Conservation (phyloP, 2,113 vertebrate species). For the Nasalis larvatus region DNA sequence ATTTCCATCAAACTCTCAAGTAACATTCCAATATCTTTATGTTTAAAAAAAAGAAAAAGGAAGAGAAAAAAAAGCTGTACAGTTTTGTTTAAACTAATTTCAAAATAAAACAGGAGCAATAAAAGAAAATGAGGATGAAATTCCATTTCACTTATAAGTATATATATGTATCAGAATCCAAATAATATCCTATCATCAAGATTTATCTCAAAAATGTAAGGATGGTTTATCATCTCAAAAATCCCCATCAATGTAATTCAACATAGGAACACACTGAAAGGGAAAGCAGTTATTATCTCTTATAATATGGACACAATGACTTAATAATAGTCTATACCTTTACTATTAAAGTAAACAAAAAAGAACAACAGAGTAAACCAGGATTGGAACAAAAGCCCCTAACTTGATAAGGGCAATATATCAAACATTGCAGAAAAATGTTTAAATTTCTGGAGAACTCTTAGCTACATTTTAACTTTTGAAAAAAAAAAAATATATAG, state of each 20-base stretch:
- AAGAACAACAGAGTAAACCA: neutral
- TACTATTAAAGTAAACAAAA: too few relatives aligned
- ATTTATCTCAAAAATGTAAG: neutral
- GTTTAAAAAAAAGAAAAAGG: neutral
- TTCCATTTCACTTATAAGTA: neutral
- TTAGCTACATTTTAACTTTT: neutral
- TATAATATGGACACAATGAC: neutral
- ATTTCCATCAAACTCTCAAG: neutral
- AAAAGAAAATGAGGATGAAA: neutral
- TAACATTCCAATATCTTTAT: neutral
- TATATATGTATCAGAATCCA: neutral
- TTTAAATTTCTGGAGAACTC: neutral
- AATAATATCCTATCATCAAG: neutral
- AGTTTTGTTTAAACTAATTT: neutral
- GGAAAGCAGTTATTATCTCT: neutral
- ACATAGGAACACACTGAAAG: neutral
- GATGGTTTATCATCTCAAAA: neutral
- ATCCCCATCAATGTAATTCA: neutral
- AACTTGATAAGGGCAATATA: neutral
- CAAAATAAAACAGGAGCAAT: neutral
- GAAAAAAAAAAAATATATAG: neutral
- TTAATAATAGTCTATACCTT: neutral
- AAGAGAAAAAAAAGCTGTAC: neutral
- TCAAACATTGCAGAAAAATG: neutral
- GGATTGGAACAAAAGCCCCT: neutral